phyloP scores from a whole-genome alignment of 2,113 vertebrate species.

The Struthio camelus region DNA sequence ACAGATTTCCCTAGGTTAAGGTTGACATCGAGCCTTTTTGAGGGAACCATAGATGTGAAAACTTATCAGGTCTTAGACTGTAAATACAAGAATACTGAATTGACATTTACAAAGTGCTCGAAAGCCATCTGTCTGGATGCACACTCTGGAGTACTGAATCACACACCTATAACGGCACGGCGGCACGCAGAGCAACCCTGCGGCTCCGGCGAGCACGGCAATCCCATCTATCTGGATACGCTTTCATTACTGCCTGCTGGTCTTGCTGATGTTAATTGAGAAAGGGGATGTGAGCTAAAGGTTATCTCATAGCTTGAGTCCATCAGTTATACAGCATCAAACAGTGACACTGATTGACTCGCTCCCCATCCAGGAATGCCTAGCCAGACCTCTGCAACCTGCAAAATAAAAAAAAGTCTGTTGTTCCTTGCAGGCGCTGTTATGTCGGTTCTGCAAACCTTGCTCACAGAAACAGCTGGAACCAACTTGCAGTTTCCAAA shows the following conservation, averaged over 20 bases:
- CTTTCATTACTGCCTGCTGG: neutral
- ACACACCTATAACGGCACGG: neutral
- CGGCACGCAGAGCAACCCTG: neutral
- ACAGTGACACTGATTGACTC: neutral
- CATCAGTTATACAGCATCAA: neutral
- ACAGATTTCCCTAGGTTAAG: neutral
- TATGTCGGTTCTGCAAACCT: neutral
- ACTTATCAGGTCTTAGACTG: neutral
- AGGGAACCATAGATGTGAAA: neutral
- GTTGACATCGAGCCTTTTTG: accelerated
- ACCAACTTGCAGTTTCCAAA: neutral
- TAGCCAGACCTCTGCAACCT: neutral
- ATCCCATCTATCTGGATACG: neutral
- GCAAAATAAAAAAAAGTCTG: neutral
- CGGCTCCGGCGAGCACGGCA: neutral
- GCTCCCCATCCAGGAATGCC: neutral
- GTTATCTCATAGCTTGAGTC: neutral
- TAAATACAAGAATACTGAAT: neutral
- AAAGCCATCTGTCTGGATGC: neutral
- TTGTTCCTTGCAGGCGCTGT: neutral
- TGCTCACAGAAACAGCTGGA: neutral
- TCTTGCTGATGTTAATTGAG: neutral
- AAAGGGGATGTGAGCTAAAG: neutral
- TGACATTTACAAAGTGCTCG: neutral
- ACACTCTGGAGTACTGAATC: accelerated